Evolutionary conservation across 2,113 vertebrate genomes (phyloP), one percentile per base, ranked within the genome.

Genomic region (Cynocephalus volans): DNA sequence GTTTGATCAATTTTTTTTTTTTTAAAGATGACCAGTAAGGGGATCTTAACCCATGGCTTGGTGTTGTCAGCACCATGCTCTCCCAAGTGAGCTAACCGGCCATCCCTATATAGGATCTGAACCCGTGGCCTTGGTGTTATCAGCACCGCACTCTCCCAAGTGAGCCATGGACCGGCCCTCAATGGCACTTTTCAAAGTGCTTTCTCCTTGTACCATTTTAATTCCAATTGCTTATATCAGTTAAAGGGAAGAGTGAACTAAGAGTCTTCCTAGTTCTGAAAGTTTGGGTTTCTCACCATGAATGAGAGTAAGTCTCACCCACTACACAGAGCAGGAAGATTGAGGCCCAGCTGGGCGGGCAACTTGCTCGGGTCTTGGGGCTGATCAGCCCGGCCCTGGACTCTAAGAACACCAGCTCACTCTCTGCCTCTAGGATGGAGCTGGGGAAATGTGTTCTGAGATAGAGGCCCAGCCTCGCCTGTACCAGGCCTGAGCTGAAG

Each of bases 181-280:
- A 83, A 85, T 1, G 70, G 45, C 17, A 65, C 65, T 85, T 81
- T 92, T 88, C 50, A 72, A 64, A 97, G 18, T 83, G 31, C 58
- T 67, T 96, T 88, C 86, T 41, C 62, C 28, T 58, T 93, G 12
- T 31, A 56, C 15, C n/a, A 69, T 45, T 90, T 84, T 79, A 79
- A 80, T 86, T 93, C 19, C 52, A 75, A 79, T 41, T 69, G 62
- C n/a, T 84, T 84, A 4, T 19, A 41, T 48, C n/a, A 8, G 17
- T 88, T 58, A 80, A 93, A 96, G 62, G n/a, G 62, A 79, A 56
- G 13, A 79, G 81, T 15, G 19, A 24, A 87, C 70, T 19, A 62
- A 90, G 24, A 79, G 64, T 77, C 36, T 67, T 94, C 26, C n/a
- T 65, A 52, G 19, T 69, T 87, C 81, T 88, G 2, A 93, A 96